phyloP scores from a whole-genome alignment of 2,797 vertebrate genomes.

The Neostethus bicornis region DNA sequence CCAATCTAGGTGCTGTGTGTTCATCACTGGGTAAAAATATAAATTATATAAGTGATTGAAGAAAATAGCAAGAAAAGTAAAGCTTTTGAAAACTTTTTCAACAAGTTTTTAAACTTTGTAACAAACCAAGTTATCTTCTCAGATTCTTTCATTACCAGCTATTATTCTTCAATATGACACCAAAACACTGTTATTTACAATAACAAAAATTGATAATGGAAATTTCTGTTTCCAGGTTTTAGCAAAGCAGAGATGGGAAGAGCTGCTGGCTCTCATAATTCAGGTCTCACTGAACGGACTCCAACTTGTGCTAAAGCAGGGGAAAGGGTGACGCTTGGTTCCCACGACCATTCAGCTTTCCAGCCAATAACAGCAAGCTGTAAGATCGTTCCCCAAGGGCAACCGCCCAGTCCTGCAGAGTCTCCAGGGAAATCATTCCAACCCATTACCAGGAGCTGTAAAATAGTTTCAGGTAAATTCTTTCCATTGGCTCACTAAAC shows the following conservation, averaged over 20 bases:
- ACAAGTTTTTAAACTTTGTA: too few species aligned
- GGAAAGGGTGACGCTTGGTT: constrained; percentile 91
- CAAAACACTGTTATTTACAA: too few species aligned
- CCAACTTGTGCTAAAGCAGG: constrained; percentile 86
- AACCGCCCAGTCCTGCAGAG: constrained; percentile 89
- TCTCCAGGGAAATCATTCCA: constrained; percentile 98
- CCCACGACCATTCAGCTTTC: constrained; percentile 96
- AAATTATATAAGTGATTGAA: too few species aligned
- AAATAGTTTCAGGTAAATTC: constrained; percentile 95
- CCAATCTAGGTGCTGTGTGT: too few species aligned
- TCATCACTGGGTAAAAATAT: too few species aligned
- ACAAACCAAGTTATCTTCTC: too few species aligned
- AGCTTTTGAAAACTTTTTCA: too few species aligned
- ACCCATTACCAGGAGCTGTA: constrained; percentile 99
- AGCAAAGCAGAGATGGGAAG: constrained; percentile 82
- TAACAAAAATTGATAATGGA: too few species aligned
- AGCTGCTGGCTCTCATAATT: constrained; percentile 76
- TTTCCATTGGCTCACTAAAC: constrained; percentile 5
- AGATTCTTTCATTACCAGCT: too few species aligned
- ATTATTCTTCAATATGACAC: too few species aligned
- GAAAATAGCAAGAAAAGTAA: too few species aligned
- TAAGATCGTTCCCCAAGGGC: constrained; percentile 94
- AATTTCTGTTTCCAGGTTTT: constrained; percentile 73
- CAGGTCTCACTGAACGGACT: constrained; percentile 80
- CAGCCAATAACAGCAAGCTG: constrained; percentile 98